Conservation (phyloP, 2,888 invertebrate genomes). For the Tiliacea aurago region DNA sequence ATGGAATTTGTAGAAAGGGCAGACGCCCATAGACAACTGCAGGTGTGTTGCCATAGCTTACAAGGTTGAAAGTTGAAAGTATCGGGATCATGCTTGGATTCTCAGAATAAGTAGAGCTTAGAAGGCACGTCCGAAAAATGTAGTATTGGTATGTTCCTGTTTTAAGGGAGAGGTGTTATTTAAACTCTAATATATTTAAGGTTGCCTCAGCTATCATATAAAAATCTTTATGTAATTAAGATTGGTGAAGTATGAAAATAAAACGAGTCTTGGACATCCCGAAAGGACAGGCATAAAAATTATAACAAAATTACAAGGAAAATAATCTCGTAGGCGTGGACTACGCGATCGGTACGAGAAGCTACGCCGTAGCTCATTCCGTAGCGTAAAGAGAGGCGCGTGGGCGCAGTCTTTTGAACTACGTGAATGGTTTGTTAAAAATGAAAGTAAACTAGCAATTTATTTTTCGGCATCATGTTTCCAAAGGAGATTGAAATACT, state of each 20-base stretch:
- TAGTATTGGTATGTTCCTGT: too few relatives aligned
- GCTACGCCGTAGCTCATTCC: constrained; percentile 7
- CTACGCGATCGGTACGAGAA: neutral
- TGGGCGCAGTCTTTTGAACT: constrained; percentile 24
- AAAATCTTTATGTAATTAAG: neutral
- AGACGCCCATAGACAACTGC: too few relatives aligned
- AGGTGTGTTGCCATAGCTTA: neutral
- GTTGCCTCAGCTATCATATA: neutral
- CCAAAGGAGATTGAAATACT: neutral
- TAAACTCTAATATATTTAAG: neutral
- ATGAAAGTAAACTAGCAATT: constrained; percentile 5
- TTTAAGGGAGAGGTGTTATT: neutral
- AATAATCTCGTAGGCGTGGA: neutral
- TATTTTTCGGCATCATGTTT: constrained; percentile 6
- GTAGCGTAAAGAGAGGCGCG: neutral
- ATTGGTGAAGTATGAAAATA: neutral
- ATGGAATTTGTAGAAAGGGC: too few relatives aligned
- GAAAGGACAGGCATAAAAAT: neutral
- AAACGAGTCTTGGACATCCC: neutral
- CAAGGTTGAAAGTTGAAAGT: neutral
- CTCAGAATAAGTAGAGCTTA: neutral
- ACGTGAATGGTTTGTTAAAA: neutral
- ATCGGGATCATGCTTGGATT: neutral
- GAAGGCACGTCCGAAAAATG: neutral
- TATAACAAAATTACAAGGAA: neutral